Evolutionary conservation across 2,113 vertebrate genomes (phyloP), one percentile per base, ranked within the genome.

Genomic region (Sander lucioperca): DNA sequence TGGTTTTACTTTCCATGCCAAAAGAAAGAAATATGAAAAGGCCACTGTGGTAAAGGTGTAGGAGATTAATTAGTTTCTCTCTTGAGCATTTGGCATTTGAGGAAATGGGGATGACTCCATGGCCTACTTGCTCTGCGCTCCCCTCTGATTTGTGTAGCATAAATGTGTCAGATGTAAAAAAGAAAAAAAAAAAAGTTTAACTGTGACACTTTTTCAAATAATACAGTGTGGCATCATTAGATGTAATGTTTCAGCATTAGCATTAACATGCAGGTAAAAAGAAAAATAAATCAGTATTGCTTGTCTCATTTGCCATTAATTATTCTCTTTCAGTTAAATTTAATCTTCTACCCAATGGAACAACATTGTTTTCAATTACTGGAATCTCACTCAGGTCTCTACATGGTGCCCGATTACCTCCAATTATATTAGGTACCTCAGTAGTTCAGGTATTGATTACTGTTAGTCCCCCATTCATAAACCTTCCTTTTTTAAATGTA

Each of bases 11-110:
- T 77, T 89, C 43, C 58, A 75, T 63, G 80, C 85, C 45, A 76
- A 77, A 79, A 71, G 25, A 76, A 59, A 53, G 15, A 27, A 68
- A 65, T 47, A 53, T 73, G 62, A 81, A 77, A 86, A 85, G 70
- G 77, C 62, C 77, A 68, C 23, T 5, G 59, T 67, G 77, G 13
- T 80, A 82, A 78, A 90, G 84, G 82, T 91, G 82, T 18, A 39
- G 15, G 57, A 80, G 78, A 89, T 88, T 86, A 92, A 91, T 90
- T 87, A 88, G 7, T 76, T 74, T 73, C 77, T 86, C 90, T 84
- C 87, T 57, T 54, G 77, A 85, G 86, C 68, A 70, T 84, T 88
- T 83, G 83, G 72, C 83, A 83, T 89, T 86, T 87, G 45, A 71
- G 53, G 45, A 68, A 82, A 65, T 62, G 19, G 51, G 61, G 61